Base-by-base conservation (phyloP, 2,797 vertebrate genomes). In the Xyrichtys novacula region DNA sequence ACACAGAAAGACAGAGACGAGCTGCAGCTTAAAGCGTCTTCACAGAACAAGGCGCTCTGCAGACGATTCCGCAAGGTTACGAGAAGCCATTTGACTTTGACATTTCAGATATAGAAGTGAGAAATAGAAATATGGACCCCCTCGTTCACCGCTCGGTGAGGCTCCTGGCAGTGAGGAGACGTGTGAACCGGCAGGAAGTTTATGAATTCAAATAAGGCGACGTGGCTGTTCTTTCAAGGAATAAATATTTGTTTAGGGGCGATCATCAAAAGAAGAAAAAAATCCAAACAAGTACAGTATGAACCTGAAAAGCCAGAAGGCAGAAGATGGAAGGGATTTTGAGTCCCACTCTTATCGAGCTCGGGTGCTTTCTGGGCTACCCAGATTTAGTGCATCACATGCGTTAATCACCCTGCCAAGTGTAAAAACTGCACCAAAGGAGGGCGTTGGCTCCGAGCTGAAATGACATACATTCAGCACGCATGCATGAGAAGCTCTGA, bases 371-470 rank as follows among this genome's bases (percentile, higher is more conserved):
- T 83, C 76, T 81, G 76, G 70, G 81, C 75, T 80, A 84, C 76
- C 77, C 52, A 80, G 66, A 86, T 86, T 88, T 63, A 76, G 75
- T 54, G 59, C 71, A 78, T 81, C 78, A 72, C 62, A 77, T 36
- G 56, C 25, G 71, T 85, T 84, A 86, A 90, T 89, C 74, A 81
- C 69, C 26, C 76, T 80, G 83, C 77, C 81, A 88, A 91, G 78
- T 78, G 79, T 71, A 85, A 74, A 85, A 74, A 83, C 71, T 78
- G 63, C 74, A 86, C 75, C 65, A 73, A 81, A 84, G 69, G 56
- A 88, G 68, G 71, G 68, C 40, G 58, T 73, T 69, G 72, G 71
- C 74, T 77, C 57, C 22, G 38, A 84, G 77, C 62, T 84, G 44
- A 53, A 85, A 62, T 82, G 72, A 84, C 85, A 88, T 71, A 76